Base-by-base conservation (phyloP, 2,113 vertebrate species). In the Poecile atricapillus region DNA sequence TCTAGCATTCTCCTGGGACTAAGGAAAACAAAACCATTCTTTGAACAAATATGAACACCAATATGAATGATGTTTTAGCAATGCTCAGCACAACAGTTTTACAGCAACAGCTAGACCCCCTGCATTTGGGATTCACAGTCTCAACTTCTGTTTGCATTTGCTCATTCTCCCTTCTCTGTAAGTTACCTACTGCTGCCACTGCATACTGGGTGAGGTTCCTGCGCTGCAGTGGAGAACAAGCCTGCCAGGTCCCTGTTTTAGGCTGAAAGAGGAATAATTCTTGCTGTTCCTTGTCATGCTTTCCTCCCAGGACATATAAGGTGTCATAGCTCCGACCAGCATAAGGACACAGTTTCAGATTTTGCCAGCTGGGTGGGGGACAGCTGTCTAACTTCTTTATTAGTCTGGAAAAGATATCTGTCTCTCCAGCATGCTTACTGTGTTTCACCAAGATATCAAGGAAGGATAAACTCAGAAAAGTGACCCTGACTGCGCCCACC, bases 191-290 rank as follows among this genome's bases (percentile, higher is more conserved):
- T 97, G 98, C 98, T 95, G 98, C 98, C 63, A 99, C 98, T 0
- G 98, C 98, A 31, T 99, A 99, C 58, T 99, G 98, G 19, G 98
- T 99, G 89, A 99, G 97, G 94, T 99, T 99, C 95, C 97, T 98
- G 95, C 98, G 98, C 94, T 98, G 97, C 78, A 99, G 96, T 5
- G 99, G 98, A 23, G 98, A 95, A 74, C 98, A 98, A 50, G 95
- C 93, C 89, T 98, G 97, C 99, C 99, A 99, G 80, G 95, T 60
- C n/a, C 98, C 97, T n/a, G 96, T 98, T 82, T 95, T 97, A 16
- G 99, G 98, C 28, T 98, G 97, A 91, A 98, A 99, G 82, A 98
- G 98, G 86, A 98, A 98, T 13, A 99, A 94, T 41, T 97, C 91
- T 96, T 99, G 99, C 75, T 98, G 96, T 22, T 99, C 98, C 52